Evolutionary conservation across 2,797 vertebrate species (phyloP).

Genomic region (Onychomys torridus): DNA sequence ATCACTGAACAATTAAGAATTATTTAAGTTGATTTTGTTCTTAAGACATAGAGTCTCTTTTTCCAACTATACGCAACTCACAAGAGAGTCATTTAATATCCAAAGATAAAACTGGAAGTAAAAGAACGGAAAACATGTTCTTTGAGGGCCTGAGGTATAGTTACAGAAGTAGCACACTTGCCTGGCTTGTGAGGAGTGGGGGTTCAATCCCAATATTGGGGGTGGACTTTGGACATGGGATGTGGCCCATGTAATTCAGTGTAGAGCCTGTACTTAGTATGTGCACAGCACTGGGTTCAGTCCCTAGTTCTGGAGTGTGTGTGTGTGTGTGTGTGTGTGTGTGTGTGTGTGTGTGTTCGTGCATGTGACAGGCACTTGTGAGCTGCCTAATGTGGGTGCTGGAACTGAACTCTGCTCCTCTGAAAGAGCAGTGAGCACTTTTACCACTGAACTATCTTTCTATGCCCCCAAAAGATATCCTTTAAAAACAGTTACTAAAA

Average conservation of each 20-base stretch:
- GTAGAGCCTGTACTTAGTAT: neutral
- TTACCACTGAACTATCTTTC: neutral
- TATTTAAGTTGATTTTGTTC: conserved; percentile 16
- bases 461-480: neutral
- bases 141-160: neutral
- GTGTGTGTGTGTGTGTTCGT: neutral
- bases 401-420: neutral
- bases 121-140: neutral
- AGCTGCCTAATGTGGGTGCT: neutral
- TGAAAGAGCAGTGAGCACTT: neutral
- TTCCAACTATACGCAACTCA: neutral
- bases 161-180: neutral
- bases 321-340: too few relatives aligned
- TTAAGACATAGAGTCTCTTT: neutral
- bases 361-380: neutral
- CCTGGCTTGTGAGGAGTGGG: neutral
- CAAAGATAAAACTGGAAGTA: conserved; percentile 30
- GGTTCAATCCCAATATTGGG: neutral
- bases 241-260: neutral
- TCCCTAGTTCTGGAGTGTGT: neutral
- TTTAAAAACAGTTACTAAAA: neutral
- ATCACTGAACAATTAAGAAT: conserved; percentile 6
- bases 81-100: neutral
- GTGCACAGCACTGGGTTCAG: neutral
- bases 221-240: neutral